Conservation (phyloP, 2,113 vertebrate genomes). For the Paradisaea rubra region DNA sequence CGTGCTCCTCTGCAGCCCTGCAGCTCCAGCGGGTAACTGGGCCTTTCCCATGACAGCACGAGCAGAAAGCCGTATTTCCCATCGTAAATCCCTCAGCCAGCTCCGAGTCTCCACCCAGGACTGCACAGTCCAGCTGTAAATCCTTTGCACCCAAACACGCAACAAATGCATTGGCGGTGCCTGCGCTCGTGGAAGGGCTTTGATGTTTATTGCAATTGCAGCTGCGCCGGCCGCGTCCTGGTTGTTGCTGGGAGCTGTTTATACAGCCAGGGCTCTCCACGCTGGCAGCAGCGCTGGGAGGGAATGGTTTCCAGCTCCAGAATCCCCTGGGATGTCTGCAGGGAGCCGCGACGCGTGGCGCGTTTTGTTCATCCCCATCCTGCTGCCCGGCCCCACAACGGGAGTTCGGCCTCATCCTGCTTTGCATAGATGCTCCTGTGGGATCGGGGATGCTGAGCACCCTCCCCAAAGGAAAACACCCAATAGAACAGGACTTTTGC, state of each 20-base stretch:
- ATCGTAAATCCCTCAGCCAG: neutral
- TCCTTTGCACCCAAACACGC: neutral
- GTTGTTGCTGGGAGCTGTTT: neutral
- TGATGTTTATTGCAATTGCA: neutral
- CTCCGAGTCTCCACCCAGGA: neutral
- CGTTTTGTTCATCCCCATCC: neutral
- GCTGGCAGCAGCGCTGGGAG: neutral
- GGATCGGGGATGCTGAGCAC: neutral
- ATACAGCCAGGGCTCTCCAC: neutral
- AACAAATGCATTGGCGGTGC: neutral
- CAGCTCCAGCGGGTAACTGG: neutral
- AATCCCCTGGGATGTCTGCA: neutral
- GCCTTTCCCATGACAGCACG: neutral
- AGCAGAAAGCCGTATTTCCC: neutral
- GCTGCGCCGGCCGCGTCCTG: neutral
- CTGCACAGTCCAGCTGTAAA: neutral
- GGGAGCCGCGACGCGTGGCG: neutral
- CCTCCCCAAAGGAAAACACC: neutral
- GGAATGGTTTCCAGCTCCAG: neutral
- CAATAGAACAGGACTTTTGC: neutral
- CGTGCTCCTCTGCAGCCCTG: neutral
- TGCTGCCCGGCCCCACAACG: neutral
- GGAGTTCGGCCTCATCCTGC: neutral
- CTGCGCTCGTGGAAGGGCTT: neutral
- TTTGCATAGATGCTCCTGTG: accelerated